Evolutionary conservation across 2,797 vertebrate species (phyloP).

Genomic region (Loris lydekkerianus): DNA sequence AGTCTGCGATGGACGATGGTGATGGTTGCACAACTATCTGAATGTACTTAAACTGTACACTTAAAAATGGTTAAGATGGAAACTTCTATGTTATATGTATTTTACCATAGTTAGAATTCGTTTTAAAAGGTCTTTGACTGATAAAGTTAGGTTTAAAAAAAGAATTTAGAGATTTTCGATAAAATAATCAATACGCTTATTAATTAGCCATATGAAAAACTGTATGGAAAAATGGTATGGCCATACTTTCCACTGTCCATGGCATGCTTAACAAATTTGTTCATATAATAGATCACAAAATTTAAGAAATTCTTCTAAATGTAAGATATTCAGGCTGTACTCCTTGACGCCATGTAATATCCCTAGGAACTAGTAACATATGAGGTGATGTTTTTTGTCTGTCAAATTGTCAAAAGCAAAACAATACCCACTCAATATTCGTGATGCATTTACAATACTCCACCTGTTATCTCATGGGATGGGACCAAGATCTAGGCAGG

Average conservation of each 20-base stretch:
- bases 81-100: not conserved
- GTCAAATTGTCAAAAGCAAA: not conserved
- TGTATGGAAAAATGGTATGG: not conserved
- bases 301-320: not conserved
- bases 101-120: not conserved
- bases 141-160: not conserved
- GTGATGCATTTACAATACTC: not conserved
- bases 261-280: slow-evolving; percentile 3
- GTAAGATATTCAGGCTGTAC: not conserved
- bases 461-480: not conserved
- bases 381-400: not conserved
- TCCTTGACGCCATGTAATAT: not conserved
- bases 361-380: not conserved
- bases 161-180: slow-evolving; percentile 11
- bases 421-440: not conserved
- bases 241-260: not conserved
- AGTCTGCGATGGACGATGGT: not conserved
- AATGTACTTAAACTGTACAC: not conserved
- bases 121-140: not conserved
- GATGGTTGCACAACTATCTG: not conserved
- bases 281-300: not conserved
- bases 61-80: not conserved
- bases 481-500: not conserved
- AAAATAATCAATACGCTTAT: not conserved
- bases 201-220: not conserved